phyloP scores from a whole-genome alignment of 2,888 invertebrate species.

The Melipona beecheii region DNA sequence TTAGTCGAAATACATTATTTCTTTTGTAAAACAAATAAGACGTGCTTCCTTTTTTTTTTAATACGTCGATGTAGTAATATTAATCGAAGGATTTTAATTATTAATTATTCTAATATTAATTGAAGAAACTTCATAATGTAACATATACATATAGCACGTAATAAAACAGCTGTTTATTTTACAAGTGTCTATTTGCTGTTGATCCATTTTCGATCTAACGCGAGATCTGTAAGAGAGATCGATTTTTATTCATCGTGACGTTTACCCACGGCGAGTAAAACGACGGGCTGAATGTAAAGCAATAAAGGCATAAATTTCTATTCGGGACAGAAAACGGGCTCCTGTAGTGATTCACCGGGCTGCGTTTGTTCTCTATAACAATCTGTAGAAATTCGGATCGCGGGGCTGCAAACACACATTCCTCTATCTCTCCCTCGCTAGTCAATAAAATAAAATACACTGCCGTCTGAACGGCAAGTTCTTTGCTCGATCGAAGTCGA shows the following conservation, averaged over 20 bases:
- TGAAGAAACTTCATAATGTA: no score
- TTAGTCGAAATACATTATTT: no score
- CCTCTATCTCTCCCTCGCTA: not conserved
- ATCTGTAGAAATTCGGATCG: not conserved
- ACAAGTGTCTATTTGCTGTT: no score
- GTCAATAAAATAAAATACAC: not conserved
- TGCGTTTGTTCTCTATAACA: not conserved
- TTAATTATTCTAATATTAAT: no score
- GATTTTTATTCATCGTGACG: constrained; percentile 24
- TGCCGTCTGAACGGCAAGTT: not conserved
- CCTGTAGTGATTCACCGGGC: not conserved
- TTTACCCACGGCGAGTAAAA: not conserved
- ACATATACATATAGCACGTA: no score
- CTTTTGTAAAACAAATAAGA: no score
- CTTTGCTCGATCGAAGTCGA: not conserved
- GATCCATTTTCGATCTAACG: not conserved
- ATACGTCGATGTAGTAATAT: no score
- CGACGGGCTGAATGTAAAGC: not conserved
- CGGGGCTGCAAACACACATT: not conserved
- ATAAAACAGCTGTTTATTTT: no score
- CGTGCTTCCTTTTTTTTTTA: no score
- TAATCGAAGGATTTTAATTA: no score
- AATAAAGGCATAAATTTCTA: not conserved
- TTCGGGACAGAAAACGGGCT: not conserved
- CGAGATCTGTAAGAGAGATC: constrained; percentile 1